phyloP scores from a whole-genome alignment of 2,797 vertebrate species.

The Pipistrellus nathusii region DNA sequence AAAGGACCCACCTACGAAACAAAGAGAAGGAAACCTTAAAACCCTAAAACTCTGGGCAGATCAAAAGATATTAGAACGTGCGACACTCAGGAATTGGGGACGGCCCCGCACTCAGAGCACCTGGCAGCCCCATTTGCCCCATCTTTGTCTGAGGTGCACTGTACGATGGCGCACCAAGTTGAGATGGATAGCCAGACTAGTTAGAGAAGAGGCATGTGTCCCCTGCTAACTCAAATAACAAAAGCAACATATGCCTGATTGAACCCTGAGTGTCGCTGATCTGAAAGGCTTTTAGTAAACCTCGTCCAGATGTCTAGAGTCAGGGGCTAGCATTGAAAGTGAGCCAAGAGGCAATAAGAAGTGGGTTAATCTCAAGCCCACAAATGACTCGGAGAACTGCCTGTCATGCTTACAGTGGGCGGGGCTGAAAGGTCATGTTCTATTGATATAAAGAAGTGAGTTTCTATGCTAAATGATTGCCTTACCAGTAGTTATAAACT shows the following conservation, averaged over 20 bases:
- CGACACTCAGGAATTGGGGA: not conserved
- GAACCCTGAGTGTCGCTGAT: not conserved
- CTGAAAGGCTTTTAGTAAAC: not conserved
- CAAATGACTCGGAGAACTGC: not conserved
- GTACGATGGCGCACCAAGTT: not conserved
- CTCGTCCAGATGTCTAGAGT: not conserved
- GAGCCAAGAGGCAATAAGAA: not conserved
- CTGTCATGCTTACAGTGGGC: not conserved
- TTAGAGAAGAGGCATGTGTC: not conserved
- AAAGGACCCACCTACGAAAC: not conserved
- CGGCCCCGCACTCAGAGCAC: not conserved
- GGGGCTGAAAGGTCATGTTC: not conserved
- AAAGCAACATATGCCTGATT: not conserved
- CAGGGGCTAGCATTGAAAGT: not conserved
- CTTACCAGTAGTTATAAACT: not conserved
- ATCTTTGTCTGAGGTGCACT: not conserved
- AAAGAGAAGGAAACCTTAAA: conserved; percentile 26
- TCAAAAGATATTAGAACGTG: not conserved
- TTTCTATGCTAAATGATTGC: not conserved
- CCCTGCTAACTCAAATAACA: not conserved
- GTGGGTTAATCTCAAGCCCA: not conserved
- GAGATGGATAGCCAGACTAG: not conserved
- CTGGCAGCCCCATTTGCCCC: not conserved
- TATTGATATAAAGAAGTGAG: not conserved
- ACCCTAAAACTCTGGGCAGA: not conserved